Conservation (phyloP, 2,797 vertebrate genomes). For the Notolabrus celidotus region DNA sequence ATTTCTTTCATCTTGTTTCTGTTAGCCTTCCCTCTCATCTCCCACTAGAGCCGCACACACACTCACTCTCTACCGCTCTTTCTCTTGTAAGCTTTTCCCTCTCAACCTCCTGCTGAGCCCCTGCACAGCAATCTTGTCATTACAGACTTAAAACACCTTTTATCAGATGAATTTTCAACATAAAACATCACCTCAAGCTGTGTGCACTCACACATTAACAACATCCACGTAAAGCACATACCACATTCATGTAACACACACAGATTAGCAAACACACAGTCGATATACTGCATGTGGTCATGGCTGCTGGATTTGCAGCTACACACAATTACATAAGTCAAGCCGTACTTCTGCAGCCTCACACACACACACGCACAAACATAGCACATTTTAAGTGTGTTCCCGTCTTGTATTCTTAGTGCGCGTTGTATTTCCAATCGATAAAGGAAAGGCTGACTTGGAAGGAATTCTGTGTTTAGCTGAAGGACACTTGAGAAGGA, state of each 20-base stretch:
- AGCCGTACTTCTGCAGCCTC: not conserved
- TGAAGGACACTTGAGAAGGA: slow-evolving; percentile 52
- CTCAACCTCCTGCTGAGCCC: slow-evolving; percentile 47
- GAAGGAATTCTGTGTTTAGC: slow-evolving; percentile 27
- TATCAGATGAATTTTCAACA: slow-evolving; percentile 48
- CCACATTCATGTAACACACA: no score
- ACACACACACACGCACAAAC: not conserved
- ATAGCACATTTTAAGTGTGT: not conserved
- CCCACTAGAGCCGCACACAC: slow-evolving; percentile 22
- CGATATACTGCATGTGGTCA: not conserved
- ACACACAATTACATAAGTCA: not conserved
- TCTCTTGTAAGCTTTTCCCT: not conserved
- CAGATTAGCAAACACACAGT: not conserved
- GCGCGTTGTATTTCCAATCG: slow-evolving; percentile 1
- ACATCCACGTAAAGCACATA: not conserved
- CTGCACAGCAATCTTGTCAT: slow-evolving; percentile 56
- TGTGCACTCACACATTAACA: slow-evolving; percentile 2
- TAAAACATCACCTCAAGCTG: slow-evolving; percentile 15
- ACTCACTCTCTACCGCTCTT: not conserved
- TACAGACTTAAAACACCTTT: slow-evolving; percentile 59
- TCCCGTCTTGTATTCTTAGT: not conserved
- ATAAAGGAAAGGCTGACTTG: slow-evolving; percentile 25
- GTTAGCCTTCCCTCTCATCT: slow-evolving; percentile 49
- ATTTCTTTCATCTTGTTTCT: slow-evolving; percentile 62
- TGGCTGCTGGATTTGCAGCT: not conserved